Percentiles rank a stretch among this genome's conserved stretches.
Evolutionary conservation across 2,113 vertebrate genomes (phyloP).

Genomic region (Falco punctatus): DNA sequence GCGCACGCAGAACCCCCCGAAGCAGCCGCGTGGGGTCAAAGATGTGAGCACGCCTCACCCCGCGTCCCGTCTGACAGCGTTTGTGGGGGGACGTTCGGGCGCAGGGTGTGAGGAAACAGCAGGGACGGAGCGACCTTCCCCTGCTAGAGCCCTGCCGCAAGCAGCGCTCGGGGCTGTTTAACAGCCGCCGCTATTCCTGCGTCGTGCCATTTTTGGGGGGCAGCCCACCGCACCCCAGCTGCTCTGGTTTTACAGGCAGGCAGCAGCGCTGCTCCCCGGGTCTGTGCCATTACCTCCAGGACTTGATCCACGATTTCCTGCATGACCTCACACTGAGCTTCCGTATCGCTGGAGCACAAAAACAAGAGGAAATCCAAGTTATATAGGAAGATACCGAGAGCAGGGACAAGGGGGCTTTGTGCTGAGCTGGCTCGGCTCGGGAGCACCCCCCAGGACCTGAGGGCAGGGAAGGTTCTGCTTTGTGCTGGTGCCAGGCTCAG

Average conservation of each 20-base stretch:
- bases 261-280: not conserved
- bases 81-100: not conserved
- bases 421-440: not conserved
- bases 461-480: not conserved
- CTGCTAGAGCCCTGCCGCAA: not conserved
- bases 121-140: fast-evolving
- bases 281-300: constrained; percentile 81
- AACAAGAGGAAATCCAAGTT: constrained; percentile 28
- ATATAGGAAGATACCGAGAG: not conserved
- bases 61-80: fast-evolving
- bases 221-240: not conserved
- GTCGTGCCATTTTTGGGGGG: fast-evolving
- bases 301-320: constrained; percentile 98
- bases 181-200: fast-evolving
- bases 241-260: not conserved
- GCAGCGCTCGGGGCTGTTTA: not conserved
- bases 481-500: not conserved
- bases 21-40: fast-evolving
- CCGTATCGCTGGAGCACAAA: constrained; percentile 82
- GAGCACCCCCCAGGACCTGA: not conserved
- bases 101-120: not conserved
- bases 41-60: fast-evolving
- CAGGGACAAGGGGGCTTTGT: not conserved
- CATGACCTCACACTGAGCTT: constrained; percentile 96
- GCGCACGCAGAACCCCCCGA: not conserved